A percentile compares a stretch with the other conserved stretches of the same genome.
phyloP scores from a whole-genome alignment of 1,140 invertebrate species.

The Caenorhabditis latens region DNA sequence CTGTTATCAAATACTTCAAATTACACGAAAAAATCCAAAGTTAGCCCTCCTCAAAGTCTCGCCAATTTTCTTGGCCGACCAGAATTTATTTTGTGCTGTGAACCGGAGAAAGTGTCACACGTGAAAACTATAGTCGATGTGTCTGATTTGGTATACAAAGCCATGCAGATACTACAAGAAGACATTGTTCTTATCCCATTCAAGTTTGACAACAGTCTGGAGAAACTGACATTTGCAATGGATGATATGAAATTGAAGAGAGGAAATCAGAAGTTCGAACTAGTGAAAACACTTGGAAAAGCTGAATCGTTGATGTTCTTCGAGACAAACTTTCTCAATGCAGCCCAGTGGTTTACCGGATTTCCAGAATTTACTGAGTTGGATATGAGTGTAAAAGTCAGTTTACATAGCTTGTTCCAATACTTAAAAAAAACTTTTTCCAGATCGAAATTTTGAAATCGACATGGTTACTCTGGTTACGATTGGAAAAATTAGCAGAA shows the following conservation, averaged over 20 bases:
- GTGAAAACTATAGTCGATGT: background rate
- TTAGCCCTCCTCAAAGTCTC: background rate
- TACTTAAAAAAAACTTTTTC: background rate
- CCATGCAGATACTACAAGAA: background rate
- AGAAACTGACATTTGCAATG: background rate
- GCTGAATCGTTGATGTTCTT: background rate
- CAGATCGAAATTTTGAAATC: background rate
- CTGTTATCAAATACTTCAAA: background rate
- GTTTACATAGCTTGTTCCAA: no score
- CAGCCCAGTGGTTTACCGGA: background rate
- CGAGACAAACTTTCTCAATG: background rate
- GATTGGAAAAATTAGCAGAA: background rate
- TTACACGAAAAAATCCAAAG: background rate
- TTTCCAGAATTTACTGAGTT: background rate
- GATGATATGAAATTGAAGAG: background rate
- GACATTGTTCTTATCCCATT: background rate
- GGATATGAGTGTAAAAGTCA: background rate
- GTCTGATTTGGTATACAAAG: background rate
- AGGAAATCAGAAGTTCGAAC: background rate
- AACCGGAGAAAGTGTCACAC: background rate
- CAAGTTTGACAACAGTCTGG: background rate
- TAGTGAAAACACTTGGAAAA: background rate
- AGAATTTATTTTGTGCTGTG: background rate
- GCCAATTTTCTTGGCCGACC: background rate
- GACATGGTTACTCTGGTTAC: background rate